phyloP scores from a whole-genome alignment of 2,797 vertebrate species.

The Petrocephalus sullivani region DNA sequence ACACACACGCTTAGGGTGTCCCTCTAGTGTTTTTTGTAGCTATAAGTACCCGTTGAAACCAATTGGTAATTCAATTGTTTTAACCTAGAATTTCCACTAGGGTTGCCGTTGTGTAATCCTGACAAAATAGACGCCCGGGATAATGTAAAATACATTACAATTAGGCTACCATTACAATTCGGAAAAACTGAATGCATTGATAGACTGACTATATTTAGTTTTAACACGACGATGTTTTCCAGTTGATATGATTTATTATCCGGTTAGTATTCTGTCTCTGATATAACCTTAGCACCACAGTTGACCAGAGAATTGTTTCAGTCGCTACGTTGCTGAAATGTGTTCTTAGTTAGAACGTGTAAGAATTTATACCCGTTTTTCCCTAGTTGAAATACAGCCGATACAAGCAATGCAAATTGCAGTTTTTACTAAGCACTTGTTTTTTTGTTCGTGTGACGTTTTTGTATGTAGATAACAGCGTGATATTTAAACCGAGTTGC shows the following conservation, averaged over 20 bases:
- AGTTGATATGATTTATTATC: neutral
- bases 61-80: neutral
- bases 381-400: neutral
- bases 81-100: conserved; percentile 3
- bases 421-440: neutral
- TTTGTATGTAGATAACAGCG: neutral
- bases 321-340: neutral
- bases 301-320: neutral
- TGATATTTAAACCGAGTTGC: neutral
- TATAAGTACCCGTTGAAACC: neutral
- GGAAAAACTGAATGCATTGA: neutral
- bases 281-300: neutral
- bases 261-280: neutral
- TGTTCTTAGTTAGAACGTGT: neutral
- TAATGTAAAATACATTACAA: neutral
- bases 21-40: neutral
- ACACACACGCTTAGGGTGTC: too few species aligned
- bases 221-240: neutral
- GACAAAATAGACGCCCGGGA: neutral
- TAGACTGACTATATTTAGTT: neutral
- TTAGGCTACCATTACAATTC: neutral
- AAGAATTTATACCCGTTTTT: neutral
- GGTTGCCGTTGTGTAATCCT: neutral
- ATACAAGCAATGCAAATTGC: neutral
- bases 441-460: neutral